These are phyloP conservation scores for Apis florea DNA, from an alignment of 1,140 invertebrate species.

Conservation along the genomic window DNA sequence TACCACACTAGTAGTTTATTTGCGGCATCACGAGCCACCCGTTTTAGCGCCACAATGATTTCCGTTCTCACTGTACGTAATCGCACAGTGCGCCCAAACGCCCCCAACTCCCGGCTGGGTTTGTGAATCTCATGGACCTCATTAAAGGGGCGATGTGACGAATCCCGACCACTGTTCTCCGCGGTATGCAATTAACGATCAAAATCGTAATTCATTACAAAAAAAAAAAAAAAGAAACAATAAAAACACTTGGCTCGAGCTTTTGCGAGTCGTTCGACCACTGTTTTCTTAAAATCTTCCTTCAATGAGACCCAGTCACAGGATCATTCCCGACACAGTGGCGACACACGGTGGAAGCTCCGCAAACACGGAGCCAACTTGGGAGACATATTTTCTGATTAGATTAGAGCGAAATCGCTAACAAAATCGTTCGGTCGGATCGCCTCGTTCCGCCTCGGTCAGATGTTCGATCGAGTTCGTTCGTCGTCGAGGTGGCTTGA, in stretches of 20 bases:
- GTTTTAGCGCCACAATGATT: conserved; percentile 72
- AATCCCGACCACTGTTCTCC: conserved; percentile 62
- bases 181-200: background rate
- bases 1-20: conserved; percentile 74
- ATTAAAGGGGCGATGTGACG: conserved; percentile 77
- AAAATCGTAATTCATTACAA: background rate
- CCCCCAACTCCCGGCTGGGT: conserved; percentile 76
- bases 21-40: conserved; percentile 68
- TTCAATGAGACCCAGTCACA: no score
- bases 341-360: background rate
- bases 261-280: background rate
- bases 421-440: background rate
- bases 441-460: background rate
- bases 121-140: conserved; percentile 77
- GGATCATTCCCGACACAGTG: background rate
- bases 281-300: no score
- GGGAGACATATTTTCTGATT: conserved; percentile 80
- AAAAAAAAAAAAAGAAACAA: no score
- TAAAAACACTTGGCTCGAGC: background rate
- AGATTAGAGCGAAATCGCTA: conserved; percentile 28
- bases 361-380: conserved; percentile 55
- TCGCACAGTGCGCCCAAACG: conserved; percentile 71
- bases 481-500: background rate
- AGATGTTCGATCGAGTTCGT: background rate
- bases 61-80: conserved; percentile 68